A percentile compares a stretch with the other conserved stretches of the same genome.
Conservation (phyloP, 2,888 invertebrate genomes). For the Plebejus melissa region DNA sequence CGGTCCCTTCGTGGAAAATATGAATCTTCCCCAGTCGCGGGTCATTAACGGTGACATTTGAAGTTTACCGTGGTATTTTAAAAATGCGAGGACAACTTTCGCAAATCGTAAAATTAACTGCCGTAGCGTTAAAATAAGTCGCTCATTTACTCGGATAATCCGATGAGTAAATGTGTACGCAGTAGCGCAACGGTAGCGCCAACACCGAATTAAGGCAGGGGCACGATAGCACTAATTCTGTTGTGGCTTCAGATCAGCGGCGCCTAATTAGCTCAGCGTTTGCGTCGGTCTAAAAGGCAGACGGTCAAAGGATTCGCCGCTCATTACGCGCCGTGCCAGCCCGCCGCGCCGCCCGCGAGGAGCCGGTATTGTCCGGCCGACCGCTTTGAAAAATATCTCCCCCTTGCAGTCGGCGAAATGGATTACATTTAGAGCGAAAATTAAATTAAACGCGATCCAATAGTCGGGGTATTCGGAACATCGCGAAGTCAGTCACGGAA, state of each 20-base stretch:
- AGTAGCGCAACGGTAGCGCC: conserved; percentile 28
- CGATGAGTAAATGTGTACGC: conserved; percentile 1
- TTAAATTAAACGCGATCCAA: conserved; percentile 54
- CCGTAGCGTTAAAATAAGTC: neutral
- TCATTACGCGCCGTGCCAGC: conserved; percentile 65
- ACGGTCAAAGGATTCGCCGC: conserved; percentile 74
- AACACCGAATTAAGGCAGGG: conserved; percentile 48
- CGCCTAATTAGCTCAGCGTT: conserved; percentile 73
- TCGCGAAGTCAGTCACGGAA: conserved; percentile 60
- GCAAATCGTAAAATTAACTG: conserved; percentile 10
- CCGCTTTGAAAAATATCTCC: conserved; percentile 51
- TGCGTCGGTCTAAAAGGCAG: conserved; percentile 51
- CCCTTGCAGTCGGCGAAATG: conserved; percentile 38
- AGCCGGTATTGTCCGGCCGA: conserved; percentile 51
- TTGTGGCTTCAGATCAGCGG: conserved; percentile 68
- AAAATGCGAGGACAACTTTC: neutral
- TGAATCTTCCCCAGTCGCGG: conserved; percentile 29
- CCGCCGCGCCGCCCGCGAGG: conserved; percentile 48
- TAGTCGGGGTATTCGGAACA: conserved; percentile 53
- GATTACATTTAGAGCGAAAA: conserved; percentile 44
- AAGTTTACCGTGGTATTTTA: conserved; percentile 71
- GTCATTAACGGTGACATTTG: conserved; percentile 65
- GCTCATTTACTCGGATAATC: neutral
- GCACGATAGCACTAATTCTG: conserved; percentile 68
- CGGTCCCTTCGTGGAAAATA: conserved; percentile 26